phyloP scores from a whole-genome alignment of 1,140 invertebrate species.

The Atta cephalotes region DNA sequence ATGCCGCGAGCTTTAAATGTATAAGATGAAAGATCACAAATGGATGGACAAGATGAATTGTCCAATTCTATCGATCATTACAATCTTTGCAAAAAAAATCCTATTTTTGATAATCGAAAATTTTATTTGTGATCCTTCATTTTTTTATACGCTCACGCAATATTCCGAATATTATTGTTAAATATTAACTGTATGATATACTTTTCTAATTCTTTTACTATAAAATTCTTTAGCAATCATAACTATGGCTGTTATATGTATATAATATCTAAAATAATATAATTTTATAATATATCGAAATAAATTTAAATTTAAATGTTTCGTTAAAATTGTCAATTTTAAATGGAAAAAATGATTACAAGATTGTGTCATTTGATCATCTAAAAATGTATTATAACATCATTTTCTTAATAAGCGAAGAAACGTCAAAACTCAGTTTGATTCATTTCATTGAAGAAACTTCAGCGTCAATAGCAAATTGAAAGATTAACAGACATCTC shows the following conservation, averaged over 20 bases:
- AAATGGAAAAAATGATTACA: background rate
- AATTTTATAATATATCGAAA: background rate
- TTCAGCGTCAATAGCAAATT: conserved; percentile 27
- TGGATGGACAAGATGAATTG: conserved; percentile 30
- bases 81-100: conserved; percentile 19
- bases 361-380: background rate
- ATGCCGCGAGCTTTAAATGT: conserved; percentile 42
- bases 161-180: background rate
- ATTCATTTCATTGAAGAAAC: conserved; percentile 20
- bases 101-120: background rate
- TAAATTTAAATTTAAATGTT: background rate
- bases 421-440: background rate
- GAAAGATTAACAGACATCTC: conserved; percentile 25
- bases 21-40: background rate
- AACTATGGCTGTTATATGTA: background rate
- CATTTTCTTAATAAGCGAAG: background rate
- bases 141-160: background rate
- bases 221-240: background rate
- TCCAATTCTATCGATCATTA: conserved; percentile 56
- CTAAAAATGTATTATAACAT: background rate
- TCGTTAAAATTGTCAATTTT: background rate
- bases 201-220: background rate
- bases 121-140: background rate
- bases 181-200: background rate
- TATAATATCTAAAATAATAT: background rate